Percentiles rank a stretch among this genome's conserved stretches.
phyloP scores from a whole-genome alignment of 1,140 invertebrate genomes.

The Apis florea region DNA sequence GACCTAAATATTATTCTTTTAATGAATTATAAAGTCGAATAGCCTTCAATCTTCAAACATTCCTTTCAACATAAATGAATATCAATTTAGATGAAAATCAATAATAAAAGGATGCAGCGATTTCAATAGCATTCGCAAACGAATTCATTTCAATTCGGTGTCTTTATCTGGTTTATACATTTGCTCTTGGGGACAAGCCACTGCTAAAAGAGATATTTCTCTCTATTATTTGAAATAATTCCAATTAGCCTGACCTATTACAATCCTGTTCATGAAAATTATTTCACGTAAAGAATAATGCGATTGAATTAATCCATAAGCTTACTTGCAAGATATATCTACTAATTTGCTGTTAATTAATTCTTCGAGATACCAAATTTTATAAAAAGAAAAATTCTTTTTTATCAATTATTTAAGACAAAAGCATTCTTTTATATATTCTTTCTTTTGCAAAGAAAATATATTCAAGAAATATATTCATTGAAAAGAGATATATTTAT shows the following conservation, averaged over 20 bases:
- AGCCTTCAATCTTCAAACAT: conserved; percentile 1
- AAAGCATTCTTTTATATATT: no score
- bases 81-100: conserved; percentile 7
- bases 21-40: neutral
- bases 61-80: conserved; percentile 6
- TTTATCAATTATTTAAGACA: no score
- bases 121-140: conserved; percentile 1
- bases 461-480: no score
- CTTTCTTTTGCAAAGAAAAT: no score
- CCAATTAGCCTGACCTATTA: conserved; percentile 13
- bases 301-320: no score
- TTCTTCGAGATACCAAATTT: no score
- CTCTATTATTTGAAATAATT: neutral
- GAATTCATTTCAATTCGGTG: conserved; percentile 5
- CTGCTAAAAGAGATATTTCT: neutral
- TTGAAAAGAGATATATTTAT: no score
- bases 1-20: conserved; percentile 3
- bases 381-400: no score
- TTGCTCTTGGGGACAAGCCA: neutral
- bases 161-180: conserved; percentile 5
- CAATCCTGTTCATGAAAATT: neutral
- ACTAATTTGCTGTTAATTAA: no score
- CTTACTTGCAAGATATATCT: no score
- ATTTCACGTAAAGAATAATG: neutral
- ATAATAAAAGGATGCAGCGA: neutral